phyloP scores from a whole-genome alignment of 1,140 invertebrate species.

The Nasonia longicornis region DNA sequence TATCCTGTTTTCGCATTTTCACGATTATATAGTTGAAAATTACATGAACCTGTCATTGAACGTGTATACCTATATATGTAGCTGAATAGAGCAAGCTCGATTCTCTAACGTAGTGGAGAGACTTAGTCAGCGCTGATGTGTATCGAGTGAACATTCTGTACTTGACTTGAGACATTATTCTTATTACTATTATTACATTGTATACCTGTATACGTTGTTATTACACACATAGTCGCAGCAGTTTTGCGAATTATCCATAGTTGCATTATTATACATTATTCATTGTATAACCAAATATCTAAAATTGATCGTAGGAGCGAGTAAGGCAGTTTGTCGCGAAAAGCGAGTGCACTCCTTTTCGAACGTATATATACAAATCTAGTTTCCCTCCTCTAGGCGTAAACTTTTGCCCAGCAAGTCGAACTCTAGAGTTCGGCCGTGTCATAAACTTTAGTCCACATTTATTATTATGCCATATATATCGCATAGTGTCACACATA shows the following conservation, averaged over 20 bases:
- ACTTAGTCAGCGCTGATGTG: conserved; percentile 39
- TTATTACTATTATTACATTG: neutral
- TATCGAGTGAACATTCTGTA: conserved; percentile 12
- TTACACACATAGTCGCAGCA: conserved; percentile 20
- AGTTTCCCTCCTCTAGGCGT: conserved; percentile 23
- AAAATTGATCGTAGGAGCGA: conserved; percentile 37
- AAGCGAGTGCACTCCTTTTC: conserved; percentile 40
- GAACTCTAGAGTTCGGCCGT: conserved; percentile 30
- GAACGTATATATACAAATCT: conserved; percentile 19
- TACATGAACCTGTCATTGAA: neutral
- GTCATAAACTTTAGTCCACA: conserved; percentile 21
- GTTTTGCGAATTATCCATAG: conserved; percentile 22
- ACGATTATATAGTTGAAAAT: neutral
- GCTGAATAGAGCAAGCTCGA: conserved; percentile 16
- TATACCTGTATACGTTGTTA: conserved; percentile 3
- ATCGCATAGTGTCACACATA: conserved; percentile 11
- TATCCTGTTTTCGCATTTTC: neutral
- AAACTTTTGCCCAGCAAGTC: conserved; percentile 1
- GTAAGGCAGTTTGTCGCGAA: conserved; percentile 41
- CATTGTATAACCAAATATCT: conserved; percentile 24
- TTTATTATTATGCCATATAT: neutral
- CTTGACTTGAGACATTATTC: conserved; percentile 5
- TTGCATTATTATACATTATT: conserved; percentile 36
- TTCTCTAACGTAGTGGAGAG: conserved; percentile 27
- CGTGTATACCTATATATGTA: conserved; percentile 24